These are phyloP conservation scores for Nomada lathburiana DNA, from an alignment of 2,888 invertebrate genomes.

Conservation along the genomic window DNA sequence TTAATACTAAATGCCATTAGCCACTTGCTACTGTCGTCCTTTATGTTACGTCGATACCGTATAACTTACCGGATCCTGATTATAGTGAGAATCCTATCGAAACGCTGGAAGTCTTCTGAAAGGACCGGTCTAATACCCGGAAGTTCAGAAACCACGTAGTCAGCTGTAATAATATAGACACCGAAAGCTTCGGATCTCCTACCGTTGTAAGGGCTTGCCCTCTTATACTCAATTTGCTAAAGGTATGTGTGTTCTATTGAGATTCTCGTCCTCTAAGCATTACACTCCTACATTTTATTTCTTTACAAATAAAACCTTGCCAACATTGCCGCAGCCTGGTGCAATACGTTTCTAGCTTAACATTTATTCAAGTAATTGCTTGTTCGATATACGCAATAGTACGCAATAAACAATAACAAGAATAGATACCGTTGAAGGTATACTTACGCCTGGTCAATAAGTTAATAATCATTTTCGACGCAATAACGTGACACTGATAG, in stretches of 20 bases:
- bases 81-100: background rate
- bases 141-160: background rate
- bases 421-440: too few relatives aligned
- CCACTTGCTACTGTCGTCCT: too few relatives aligned
- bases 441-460: too few relatives aligned
- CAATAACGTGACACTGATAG: too few relatives aligned
- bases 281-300: background rate
- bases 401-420: too few relatives aligned
- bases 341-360: too few relatives aligned
- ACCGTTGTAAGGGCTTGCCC: conserved; percentile 4
- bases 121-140: conserved; percentile 1
- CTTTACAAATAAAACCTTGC: background rate
- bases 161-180: conserved; percentile 2
- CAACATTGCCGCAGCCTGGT: too few relatives aligned
- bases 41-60: background rate
- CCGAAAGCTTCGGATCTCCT: conserved; percentile 7
- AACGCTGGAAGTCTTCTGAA: background rate
- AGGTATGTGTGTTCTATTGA: background rate
- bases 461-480: too few relatives aligned
- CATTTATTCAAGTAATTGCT: too few relatives aligned
- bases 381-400: too few relatives aligned
- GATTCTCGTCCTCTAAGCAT: background rate
- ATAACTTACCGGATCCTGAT: background rate
- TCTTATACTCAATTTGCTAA: conserved; percentile 1
- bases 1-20: background rate